Base-by-base conservation (phyloP, 2,113 vertebrate genomes). In the Bubo bubo region DNA sequence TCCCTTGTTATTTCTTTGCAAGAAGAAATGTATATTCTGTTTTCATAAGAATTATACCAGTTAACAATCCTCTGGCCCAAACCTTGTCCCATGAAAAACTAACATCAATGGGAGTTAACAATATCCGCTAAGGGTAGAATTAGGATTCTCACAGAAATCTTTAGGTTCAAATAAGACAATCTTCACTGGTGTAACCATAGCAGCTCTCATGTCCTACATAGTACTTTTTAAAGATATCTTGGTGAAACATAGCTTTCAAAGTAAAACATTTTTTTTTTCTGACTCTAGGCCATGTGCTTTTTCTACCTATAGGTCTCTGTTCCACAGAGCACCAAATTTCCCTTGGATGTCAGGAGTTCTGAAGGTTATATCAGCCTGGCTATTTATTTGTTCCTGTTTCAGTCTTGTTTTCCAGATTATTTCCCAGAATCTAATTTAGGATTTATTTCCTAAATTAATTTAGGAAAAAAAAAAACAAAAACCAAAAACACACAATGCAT, bases 1-100 rank as follows among this genome's bases (percentile, higher is more conserved):
- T 97, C 97, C 95, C 95, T 96, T 97, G 95, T 96, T 97, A 97
- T 95, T 97, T 95, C 96, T 95, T 97, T 97, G 72, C 88, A 95
- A 90, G 73, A 77, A 93, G 64, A 96, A 97, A 90, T 83, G 88
- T 94, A 92, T 96, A 96, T 95, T 97, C 96, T 95, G 79, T 95
- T 93, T 96, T 96, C 96, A 77, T 94, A 92, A 93, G 96, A 95
- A 96, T 97, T 97, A 96, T 90, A 86, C 67, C 92, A 86, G 92
- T 88, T 97, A 96, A 95, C 92, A 97, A 97, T 97, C 56, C 95
- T 92, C 72, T 0, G 11, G 59, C 79, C 92, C 79, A 97, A 96
- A 97, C 75, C 94, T 96, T 79, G 90, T 95, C 86, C 96, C 86
- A 60, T 34, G 92, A 84, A 86, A 59, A 93, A 73, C 82, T 83